A percentile compares a stretch with the other conserved stretches of the same genome.
These are phyloP conservation scores for Punctoribates punctum DNA, from an alignment of 2,888 invertebrate genomes.

Conservation along the genomic window DNA sequence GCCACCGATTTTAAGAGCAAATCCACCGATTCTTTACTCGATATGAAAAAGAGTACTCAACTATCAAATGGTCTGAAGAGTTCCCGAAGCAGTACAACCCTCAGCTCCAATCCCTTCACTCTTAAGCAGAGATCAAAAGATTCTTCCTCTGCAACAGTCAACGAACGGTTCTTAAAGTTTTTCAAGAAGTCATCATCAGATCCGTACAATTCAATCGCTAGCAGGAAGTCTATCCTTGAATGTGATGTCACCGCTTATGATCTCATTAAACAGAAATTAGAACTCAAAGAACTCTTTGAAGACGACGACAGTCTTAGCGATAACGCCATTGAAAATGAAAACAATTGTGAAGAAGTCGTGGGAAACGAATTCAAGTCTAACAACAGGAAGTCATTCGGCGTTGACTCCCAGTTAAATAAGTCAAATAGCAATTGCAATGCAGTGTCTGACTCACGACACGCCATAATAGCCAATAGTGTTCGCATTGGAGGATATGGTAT, in stretches of 20 bases:
- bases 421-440: neutral
- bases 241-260: constrained; percentile 47
- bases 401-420: neutral
- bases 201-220: constrained; percentile 22
- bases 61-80: constrained; percentile 10
- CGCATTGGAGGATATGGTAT: constrained; percentile 46
- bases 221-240: constrained; percentile 48
- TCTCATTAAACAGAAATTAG: constrained; percentile 16
- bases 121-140: neutral
- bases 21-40: neutral
- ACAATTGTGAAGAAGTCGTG: neutral
- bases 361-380: neutral
- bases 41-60: neutral
- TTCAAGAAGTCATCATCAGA: constrained; percentile 22
- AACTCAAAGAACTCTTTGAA: neutral
- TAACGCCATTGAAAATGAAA: constrained; percentile 10
- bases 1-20: constrained; percentile 11
- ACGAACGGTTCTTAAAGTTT: constrained; percentile 16
- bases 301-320: constrained; percentile 20
- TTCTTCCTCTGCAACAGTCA: constrained; percentile 6
- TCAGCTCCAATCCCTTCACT: constrained; percentile 4
- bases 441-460: neutral
- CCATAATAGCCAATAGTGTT: constrained; percentile 41
- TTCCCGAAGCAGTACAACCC: constrained; percentile 12
- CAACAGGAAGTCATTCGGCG: constrained; percentile 24